Evolutionary conservation across 2,113 vertebrate species (phyloP), one percentile per base, ranked within the genome.

Genomic region (Syrmaticus mikado): DNA sequence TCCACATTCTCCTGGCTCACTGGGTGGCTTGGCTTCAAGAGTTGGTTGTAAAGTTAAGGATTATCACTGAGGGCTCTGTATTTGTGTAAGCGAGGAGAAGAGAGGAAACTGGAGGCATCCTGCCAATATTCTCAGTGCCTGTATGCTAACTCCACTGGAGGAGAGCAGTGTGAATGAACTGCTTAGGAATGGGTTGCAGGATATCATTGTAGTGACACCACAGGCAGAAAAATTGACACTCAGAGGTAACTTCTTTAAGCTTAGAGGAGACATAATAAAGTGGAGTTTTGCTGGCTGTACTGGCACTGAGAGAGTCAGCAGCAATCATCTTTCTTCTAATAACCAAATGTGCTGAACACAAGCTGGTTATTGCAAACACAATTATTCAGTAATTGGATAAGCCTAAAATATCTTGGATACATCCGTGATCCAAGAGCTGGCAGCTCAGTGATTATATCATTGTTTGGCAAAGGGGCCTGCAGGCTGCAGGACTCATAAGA

Each of bases 361-460:
- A 96, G 87, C 68, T 94, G 83, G 92, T 94, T 96, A 93, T 96
- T 96, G 91, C 93, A 95, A 97, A 97, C 90, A 96, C 90, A 94
- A 96, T 97, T 96, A 96, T 97, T 97, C 73, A 11, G 95, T 97
- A 97, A 96, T 95, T 97, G 96, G 93, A 95, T 96, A 96, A 97
- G 96, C 96, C 86, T 87, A 96, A 97, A 97, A 95, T 97, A 97
- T 96, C 96, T 93, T 95, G 95, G 94, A 96, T 96, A 34, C 83
- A 94, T 80, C 61, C 88, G 86, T 92, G 83, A 96, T 97, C 94
- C 95, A 96, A 97, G 91, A 94, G 93, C 71, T 97, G 97, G 95
- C 96, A 97, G 93, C 91, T 94, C 95, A 95, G 95, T 94, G 95
- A 96, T 97, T 96, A 92, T 97, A 96, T 97, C 96, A 96, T 94